Base-by-base conservation (phyloP, 1,140 invertebrate species). In the Sminthurides bifidus region DNA sequence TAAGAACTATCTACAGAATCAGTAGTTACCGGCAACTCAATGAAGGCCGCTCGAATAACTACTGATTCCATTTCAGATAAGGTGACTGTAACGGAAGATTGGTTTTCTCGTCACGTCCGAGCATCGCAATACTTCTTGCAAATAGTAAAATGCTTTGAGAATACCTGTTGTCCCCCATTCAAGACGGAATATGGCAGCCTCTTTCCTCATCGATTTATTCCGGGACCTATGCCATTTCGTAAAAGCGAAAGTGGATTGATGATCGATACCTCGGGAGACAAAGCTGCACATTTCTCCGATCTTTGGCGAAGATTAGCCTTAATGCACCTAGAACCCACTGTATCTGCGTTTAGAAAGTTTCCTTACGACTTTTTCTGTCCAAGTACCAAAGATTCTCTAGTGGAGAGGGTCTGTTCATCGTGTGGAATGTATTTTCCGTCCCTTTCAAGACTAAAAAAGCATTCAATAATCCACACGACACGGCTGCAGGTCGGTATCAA, bases 61-160 rank as follows among this genome's bases (percentile, higher is more conserved):
- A 27, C 5, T 27, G 6, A 27, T 12, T 19, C 8, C 19, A 21
- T 43, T 6, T 19, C n/a, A n/a, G n/a, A n/a, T n/a, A n/a, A n/a
- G n/a, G 38, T 21, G 23, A 4, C 4, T 6, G 40, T 3, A 17
- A 43, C 40, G 26, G 48, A 50, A 35, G 1, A 4, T 3, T 52
- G 50, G 50, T 40, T 26, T 8, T 23, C 1, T 1, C 8, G 14
- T 38, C 50, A 52, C 21, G 50, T 52, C 8, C 1, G 6, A 3
- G 35, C 38, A 21, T 52, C 50, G 1, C 50, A 52, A 35, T 52
- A 38, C 41, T 19, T 48, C 6, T 27, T 48, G 15, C 44, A 48
- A 48, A 48, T 48, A 26, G 44, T 48, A 19, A 48, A 48, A 19
- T 48, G 44, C 17, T 12, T 6, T 10, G 24, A 48, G 14, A 10